Conservation (phyloP, 2,113 vertebrate genomes). For the Bos indicus region DNA sequence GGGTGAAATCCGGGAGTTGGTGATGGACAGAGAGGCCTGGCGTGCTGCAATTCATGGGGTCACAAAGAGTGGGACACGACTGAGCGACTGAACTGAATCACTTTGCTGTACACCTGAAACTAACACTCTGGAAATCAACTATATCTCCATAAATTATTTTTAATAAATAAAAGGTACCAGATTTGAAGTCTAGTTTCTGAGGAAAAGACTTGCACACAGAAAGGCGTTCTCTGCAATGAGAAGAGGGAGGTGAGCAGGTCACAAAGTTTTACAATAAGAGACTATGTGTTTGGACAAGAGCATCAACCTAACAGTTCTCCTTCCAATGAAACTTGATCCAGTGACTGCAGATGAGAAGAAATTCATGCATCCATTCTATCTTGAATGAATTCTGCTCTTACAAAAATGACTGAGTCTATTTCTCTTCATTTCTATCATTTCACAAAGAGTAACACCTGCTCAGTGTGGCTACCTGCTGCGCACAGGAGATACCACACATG, state of each 20-base stretch:
- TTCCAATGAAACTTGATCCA: not conserved
- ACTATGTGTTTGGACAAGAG: not conserved
- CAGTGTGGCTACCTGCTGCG: accelerated
- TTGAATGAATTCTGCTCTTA: not conserved
- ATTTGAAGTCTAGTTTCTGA: not conserved
- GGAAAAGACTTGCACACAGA: no score
- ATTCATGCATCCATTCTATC: not conserved
- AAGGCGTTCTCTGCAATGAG: accelerated
- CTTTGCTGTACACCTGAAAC: not conserved
- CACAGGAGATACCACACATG: accelerated
- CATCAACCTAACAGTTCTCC: not conserved
- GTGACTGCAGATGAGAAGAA: not conserved
- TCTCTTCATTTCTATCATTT: not conserved
- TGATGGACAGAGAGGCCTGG: no score
- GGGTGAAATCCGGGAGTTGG: no score
- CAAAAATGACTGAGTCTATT: no score
- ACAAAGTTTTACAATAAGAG: not conserved
- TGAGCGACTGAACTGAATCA: not conserved
- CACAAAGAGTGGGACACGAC: not conserved
- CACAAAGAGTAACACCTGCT: not conserved
- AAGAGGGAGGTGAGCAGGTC: no score
- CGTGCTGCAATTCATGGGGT: not conserved
- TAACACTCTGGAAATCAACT: not conserved
- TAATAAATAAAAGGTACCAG: not conserved
- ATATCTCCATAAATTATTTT: not conserved